A percentile compares a stretch with the other conserved stretches of the same genome.
Conservation (phyloP, 2,888 invertebrate genomes). For the Drosophila paramelanica region DNA sequence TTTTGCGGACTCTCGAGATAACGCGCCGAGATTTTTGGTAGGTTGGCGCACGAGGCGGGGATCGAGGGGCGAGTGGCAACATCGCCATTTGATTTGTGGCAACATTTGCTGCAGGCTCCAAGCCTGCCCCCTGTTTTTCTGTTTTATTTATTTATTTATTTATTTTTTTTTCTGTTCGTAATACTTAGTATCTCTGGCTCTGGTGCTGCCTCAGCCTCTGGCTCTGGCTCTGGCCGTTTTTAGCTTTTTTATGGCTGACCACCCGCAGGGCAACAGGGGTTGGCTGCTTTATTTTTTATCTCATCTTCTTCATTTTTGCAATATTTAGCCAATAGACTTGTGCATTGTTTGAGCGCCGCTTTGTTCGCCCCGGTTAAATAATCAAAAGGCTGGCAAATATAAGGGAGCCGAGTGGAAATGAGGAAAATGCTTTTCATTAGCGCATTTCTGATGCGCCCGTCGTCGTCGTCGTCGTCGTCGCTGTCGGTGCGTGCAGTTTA, state of each 20-base stretch:
- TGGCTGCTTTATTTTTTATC: slow-evolving; percentile 1
- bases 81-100: slow-evolving; percentile 72
- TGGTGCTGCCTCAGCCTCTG: neutral
- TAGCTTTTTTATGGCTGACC: slow-evolving; percentile 53
- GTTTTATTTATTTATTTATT: neutral
- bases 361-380: slow-evolving; percentile 65
- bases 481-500: slow-evolving; percentile 67
- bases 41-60: neutral
- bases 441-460: slow-evolving; percentile 62
- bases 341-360: slow-evolving; percentile 68
- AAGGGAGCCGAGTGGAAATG: slow-evolving; percentile 1
- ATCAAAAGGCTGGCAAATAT: slow-evolving; percentile 39
- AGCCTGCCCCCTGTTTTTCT: neutral
- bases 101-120: slow-evolving; percentile 67
- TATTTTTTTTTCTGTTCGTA: slow-evolving; percentile 4
- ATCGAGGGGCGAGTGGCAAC: neutral
- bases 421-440: slow-evolving; percentile 63
- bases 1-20: slow-evolving; percentile 53
- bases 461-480: slow-evolving; percentile 5
- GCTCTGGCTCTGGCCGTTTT: neutral
- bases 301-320: slow-evolving; percentile 33
- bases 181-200: slow-evolving; percentile 28
- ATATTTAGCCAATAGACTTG: slow-evolving; percentile 74
- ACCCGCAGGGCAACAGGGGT: slow-evolving; percentile 31
- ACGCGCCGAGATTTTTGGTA: slow-evolving; percentile 59